Conservation (phyloP, 2,113 vertebrate genomes). For the Chaetodon auriga region DNA sequence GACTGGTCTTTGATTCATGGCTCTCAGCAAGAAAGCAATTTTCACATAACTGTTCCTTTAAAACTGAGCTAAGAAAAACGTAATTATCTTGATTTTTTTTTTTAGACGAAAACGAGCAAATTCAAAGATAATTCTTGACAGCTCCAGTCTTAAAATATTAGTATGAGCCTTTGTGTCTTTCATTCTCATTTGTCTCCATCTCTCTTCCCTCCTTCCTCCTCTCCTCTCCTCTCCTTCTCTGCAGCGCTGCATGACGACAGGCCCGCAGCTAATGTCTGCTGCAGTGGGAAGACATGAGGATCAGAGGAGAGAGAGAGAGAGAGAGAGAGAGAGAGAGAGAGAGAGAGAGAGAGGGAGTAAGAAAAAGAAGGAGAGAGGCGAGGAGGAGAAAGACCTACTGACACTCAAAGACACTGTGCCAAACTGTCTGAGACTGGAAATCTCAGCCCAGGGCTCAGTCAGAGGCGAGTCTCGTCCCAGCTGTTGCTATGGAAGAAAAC, state of each 20-base stretch:
- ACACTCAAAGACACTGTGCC: constrained; percentile 53
- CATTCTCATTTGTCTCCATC: not conserved
- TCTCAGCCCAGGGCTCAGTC: constrained; percentile 46
- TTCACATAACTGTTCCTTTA: not conserved
- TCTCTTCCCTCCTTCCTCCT: not conserved
- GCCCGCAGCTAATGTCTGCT: constrained; percentile 48
- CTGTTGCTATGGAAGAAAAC: constrained; percentile 72
- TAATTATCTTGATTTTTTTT: not conserved
- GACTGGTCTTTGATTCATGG: no score
- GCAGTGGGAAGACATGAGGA: constrained; percentile 47
- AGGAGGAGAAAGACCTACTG: constrained; percentile 37
- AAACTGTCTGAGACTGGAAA: constrained; percentile 63
- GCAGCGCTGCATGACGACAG: constrained; percentile 42
- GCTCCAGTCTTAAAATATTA: not conserved
- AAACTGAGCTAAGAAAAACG: not conserved
- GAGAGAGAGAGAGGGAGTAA: not conserved
- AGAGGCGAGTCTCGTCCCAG: constrained; percentile 43
- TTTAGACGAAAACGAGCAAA: not conserved
- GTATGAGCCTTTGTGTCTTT: not conserved
- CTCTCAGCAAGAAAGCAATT: not conserved
- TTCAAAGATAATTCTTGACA: not conserved
- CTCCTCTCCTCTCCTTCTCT: constrained; percentile 10
- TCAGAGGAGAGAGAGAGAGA: constrained; percentile 26
- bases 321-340: not conserved
- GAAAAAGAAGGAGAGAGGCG: not conserved